Evolutionary conservation across 2,113 vertebrate genomes (phyloP), one percentile per base, ranked within the genome.

Genomic region (Brachyistius frenatus): DNA sequence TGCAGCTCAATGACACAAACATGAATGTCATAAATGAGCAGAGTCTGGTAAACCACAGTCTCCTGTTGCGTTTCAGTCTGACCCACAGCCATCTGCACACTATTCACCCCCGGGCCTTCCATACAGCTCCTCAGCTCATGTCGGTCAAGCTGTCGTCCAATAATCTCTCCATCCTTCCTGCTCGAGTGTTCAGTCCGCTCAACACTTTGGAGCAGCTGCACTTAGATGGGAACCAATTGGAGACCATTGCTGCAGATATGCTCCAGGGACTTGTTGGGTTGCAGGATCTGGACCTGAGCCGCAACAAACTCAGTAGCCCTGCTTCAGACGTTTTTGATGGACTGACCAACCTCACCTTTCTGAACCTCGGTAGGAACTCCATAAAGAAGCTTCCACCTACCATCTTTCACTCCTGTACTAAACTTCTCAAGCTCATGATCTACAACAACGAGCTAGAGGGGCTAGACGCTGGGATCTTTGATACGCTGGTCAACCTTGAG

Each of bases 351-450:
- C 95, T 99, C 15, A 86, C 4, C 5, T 35, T 41, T 35, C 70
- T 97, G 73, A 95, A 97, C 84, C 85, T 98, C 7, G 95, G 93
- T 0, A 93, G 76, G 66, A 98, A 98, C 87, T 86, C 13, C 60
- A 86, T 98, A 66, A 91, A 90, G 35, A 85, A 60, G 3, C 88
- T 98, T 58, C 94, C 96, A 14, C 66, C 65, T 4, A 93, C 79
- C 13, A 39, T 96, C 68, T 96, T 99, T 78, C 86, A 73, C 54
- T 71, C 91, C 0, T 93, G 97, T 89, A 83, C 76, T 8, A 86
- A 91, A 46, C 96, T 97, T 3, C 64, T 86, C 65, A 47, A 14
- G 1, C 94, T 99, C 2, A 8, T 77, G 9, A 81, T 98, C 2
- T 94, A 94, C 82, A 76, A 92, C 65, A 98, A 98, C 74, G 77